Conservation (phyloP, 1,140 invertebrate genomes). For the Wiebesia pumilae region DNA sequence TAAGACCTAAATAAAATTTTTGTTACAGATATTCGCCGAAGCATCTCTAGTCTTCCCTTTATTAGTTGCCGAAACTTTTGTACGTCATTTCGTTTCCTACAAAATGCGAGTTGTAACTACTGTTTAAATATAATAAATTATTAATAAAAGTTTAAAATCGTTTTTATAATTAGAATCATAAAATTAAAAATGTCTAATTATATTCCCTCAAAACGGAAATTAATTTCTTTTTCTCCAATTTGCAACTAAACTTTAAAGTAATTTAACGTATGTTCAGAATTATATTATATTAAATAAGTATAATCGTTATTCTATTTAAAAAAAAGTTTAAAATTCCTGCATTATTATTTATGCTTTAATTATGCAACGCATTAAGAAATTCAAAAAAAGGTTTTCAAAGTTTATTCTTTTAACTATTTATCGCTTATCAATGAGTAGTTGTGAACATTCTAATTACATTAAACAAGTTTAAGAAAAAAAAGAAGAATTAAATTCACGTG, state of each 20-base stretch:
- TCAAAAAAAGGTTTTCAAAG: background rate
- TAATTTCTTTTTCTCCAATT: background rate
- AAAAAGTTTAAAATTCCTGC: background rate
- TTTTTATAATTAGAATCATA: slow-evolving; percentile 35
- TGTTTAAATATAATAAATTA: slow-evolving; percentile 51
- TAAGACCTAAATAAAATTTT: slow-evolving; percentile 43
- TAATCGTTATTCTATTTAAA: background rate
- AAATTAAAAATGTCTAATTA: background rate
- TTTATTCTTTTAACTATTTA: background rate
- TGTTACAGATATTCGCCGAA: slow-evolving; percentile 89
- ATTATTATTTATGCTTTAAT: background rate
- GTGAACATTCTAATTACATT: background rate
- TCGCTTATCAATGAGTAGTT: background rate
- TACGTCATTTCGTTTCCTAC: slow-evolving; percentile 52
- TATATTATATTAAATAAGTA: too few relatives aligned
- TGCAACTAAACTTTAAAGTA: background rate
- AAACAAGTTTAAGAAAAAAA: background rate
- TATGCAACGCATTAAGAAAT: background rate
- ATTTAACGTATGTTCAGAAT: background rate
- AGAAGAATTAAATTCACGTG: background rate
- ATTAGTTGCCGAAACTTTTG: slow-evolving; percentile 97
- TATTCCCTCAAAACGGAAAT: background rate
- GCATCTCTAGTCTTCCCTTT: slow-evolving; percentile 96
- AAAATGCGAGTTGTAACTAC: slow-evolving; percentile 53
- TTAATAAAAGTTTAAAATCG: slow-evolving; percentile 34